phyloP scores from a whole-genome alignment of 2,113 vertebrate species.

The Physeter macrocephalus region DNA sequence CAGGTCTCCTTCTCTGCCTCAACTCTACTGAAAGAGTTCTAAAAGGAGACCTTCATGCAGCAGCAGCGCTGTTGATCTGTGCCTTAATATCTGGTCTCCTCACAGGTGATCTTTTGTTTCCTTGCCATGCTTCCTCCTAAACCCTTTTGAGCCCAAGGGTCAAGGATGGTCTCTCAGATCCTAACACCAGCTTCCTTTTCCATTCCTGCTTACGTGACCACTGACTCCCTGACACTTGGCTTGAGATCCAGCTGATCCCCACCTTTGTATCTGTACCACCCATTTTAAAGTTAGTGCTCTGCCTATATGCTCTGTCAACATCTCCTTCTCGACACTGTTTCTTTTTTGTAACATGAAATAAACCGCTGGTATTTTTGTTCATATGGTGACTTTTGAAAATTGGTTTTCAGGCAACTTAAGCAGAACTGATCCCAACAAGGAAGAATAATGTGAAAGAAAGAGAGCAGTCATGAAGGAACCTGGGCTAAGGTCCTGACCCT shows the following conservation, averaged over 20 bases:
- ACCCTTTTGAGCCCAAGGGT: background rate
- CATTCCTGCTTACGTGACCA: background rate
- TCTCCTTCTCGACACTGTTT: background rate
- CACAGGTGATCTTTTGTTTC: background rate
- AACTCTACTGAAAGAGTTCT: background rate
- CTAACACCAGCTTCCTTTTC: background rate
- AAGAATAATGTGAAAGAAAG: background rate
- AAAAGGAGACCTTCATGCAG: background rate
- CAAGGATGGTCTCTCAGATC: background rate
- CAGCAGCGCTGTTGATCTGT: background rate
- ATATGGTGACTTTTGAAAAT: constrained; percentile 15
- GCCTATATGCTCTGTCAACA: background rate
- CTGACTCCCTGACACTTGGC: background rate
- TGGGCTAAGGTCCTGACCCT: background rate
- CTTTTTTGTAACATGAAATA: background rate
- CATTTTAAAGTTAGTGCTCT: background rate
- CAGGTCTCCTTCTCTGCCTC: background rate
- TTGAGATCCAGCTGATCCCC: background rate
- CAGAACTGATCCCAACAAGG: background rate
- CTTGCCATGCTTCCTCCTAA: background rate
- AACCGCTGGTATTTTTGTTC: background rate
- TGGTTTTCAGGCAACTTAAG: background rate
- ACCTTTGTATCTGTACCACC: background rate
- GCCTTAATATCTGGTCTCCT: background rate
- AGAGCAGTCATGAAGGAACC: background rate